phyloP scores from a whole-genome alignment of 2,888 invertebrate genomes.

The Lathronympha strigana region DNA sequence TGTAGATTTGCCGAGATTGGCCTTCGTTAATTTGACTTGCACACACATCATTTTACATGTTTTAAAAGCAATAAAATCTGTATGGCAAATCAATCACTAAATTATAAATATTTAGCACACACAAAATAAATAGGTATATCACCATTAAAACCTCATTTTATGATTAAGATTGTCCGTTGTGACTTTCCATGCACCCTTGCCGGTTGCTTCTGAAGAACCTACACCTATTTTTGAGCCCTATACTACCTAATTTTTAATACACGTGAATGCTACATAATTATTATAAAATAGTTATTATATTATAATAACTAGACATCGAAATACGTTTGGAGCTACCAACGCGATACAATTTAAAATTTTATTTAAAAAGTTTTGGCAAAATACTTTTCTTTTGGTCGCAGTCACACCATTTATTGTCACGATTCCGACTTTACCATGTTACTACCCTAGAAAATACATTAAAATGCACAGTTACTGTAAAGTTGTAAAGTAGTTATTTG shows the following conservation, averaged over 20 bases:
- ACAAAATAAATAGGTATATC: no score
- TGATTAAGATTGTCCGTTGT: no score
- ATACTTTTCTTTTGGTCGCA: constrained; percentile 47
- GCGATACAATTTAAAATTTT: constrained; percentile 20
- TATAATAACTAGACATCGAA: constrained; percentile 25
- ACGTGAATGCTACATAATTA: not conserved
- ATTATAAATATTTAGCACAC: no score
- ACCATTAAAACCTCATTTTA: no score
- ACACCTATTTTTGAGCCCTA: not conserved
- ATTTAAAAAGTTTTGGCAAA: constrained; percentile 51
- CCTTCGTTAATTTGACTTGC: no score
- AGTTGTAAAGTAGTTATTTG: no score
- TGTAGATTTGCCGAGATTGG: no score
- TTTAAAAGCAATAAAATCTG: no score
- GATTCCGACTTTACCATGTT: constrained; percentile 43
- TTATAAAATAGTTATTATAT: not conserved
- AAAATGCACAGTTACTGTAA: constrained; percentile 12
- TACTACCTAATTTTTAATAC: not conserved
- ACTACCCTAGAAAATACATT: constrained; percentile 35
- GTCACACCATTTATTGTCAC: constrained; percentile 57
- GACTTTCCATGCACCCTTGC: no score
- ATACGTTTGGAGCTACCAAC: constrained; percentile 17
- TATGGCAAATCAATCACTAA: no score
- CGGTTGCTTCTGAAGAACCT: not conserved
- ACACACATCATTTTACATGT: no score